phyloP scores from a whole-genome alignment of 1,140 invertebrate genomes.

The Cydia strobilella region DNA sequence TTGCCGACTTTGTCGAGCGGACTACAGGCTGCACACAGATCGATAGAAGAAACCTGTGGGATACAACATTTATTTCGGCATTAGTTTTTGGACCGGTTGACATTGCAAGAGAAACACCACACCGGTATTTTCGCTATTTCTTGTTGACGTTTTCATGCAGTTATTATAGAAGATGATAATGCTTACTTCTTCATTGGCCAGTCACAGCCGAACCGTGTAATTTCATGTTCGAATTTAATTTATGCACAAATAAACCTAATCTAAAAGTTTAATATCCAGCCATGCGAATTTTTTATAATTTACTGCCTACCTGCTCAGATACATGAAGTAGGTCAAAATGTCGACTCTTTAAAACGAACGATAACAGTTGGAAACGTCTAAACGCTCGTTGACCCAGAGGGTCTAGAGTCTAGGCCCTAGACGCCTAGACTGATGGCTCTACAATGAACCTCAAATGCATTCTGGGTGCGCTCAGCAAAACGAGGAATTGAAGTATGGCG shows the following conservation, averaged over 20 bases:
- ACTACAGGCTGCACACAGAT: neutral
- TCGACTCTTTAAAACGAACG: neutral
- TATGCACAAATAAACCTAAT: too few relatives aligned
- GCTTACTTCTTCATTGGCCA: too few relatives aligned
- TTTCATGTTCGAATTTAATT: too few relatives aligned
- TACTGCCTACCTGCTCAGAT: neutral
- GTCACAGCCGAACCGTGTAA: too few relatives aligned
- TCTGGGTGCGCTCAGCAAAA: neutral
- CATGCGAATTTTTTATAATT: too few relatives aligned
- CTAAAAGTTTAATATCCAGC: too few relatives aligned
- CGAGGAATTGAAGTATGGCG: slow-evolving; percentile 22
- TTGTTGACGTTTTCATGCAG: too few relatives aligned
- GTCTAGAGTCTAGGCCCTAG: too few relatives aligned
- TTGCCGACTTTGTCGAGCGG: slow-evolving; percentile 2
- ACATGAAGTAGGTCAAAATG: neutral
- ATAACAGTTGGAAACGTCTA: neutral
- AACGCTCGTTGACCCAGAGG: neutral
- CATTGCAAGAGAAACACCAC: neutral
- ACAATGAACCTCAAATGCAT: slow-evolving; percentile 16
- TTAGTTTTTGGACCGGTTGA: neutral
- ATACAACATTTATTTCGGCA: neutral
- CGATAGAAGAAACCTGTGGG: neutral
- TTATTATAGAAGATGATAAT: too few relatives aligned
- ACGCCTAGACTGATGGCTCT: neutral
- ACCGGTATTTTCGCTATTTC: neutral